A percentile compares a stretch with the other conserved stretches of the same genome.
Evolutionary conservation across 2,888 invertebrate species (phyloP).

Genomic region (Lasioglossum leucozonium): DNA sequence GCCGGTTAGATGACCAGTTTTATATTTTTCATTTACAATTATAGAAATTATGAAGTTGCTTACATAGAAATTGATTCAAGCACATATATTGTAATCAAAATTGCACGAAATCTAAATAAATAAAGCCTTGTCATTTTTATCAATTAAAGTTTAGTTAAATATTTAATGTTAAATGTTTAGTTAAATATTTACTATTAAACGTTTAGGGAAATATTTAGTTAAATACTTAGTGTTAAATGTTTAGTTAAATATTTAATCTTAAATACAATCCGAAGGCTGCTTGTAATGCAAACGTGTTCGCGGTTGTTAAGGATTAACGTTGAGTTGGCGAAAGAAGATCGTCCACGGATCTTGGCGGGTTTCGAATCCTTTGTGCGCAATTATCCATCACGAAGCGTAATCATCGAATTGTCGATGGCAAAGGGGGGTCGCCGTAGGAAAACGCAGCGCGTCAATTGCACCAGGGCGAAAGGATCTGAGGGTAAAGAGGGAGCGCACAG

Average conservation of each 20-base stretch:
- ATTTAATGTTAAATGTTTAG: background rate
- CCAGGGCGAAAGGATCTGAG: conserved; percentile 27
- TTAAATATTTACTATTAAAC: background rate
- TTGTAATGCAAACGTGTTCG: background rate
- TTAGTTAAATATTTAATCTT: background rate
- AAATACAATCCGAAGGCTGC: background rate
- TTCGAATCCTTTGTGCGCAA: background rate
- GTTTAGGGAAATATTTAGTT: background rate
- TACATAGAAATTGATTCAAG: too few relatives aligned
- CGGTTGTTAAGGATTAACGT: background rate
- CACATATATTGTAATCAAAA: too few relatives aligned
- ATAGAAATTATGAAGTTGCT: too few relatives aligned
- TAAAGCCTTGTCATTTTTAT: too few relatives aligned
- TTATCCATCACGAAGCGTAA: background rate
- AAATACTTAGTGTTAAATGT: background rate
- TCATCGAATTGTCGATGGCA: conserved; percentile 17
- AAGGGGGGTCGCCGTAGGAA: conserved; percentile 4
- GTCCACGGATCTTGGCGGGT: background rate
- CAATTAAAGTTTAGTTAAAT: background rate
- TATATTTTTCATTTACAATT: too few relatives aligned
- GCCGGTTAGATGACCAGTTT: too few relatives aligned
- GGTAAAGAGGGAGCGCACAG: conserved; percentile 16
- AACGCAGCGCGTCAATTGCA: conserved; percentile 25
- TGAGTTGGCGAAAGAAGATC: background rate
- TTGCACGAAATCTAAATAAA: too few relatives aligned